These are phyloP conservation scores for Druceiella hillmani DNA, from an alignment of 2,888 invertebrate species.

Conservation along the genomic window DNA sequence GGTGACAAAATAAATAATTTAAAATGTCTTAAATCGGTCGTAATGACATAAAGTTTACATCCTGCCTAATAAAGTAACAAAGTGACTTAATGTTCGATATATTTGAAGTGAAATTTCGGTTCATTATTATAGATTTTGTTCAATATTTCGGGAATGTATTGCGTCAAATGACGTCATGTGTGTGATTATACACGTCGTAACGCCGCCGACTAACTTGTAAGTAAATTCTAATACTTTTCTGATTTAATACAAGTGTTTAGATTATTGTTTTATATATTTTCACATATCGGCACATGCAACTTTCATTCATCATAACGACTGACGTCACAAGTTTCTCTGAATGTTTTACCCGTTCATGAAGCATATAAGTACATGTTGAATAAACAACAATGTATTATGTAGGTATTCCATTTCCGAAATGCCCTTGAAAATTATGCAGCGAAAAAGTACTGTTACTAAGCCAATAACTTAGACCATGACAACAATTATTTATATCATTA, in stretches of 20 bases:
- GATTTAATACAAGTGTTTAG: slow-evolving; percentile 5
- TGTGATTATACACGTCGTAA: slow-evolving; percentile 50
- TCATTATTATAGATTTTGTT: slow-evolving; percentile 43
- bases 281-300: not conserved
- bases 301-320: not conserved
- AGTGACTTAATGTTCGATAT: slow-evolving; percentile 40
- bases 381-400: slow-evolving; percentile 1
- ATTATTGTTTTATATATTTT: too few relatives aligned
- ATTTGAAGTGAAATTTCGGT: slow-evolving; percentile 33
- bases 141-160: slow-evolving; percentile 49
- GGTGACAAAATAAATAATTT: slow-evolving; percentile 51
- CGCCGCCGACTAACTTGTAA: slow-evolving; percentile 49
- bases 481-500: too few relatives aligned
- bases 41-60: slow-evolving; percentile 43
- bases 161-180: slow-evolving; percentile 56
- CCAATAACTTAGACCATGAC: too few relatives aligned
- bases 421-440: slow-evolving; percentile 55
- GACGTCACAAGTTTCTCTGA: too few relatives aligned
- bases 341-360: too few relatives aligned
- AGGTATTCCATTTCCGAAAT: slow-evolving; percentile 27
- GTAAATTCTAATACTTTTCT: slow-evolving; percentile 45
- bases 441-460: slow-evolving; percentile 21
- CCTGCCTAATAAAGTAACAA: slow-evolving; percentile 43
- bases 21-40: slow-evolving; percentile 49
- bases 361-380: too few relatives aligned